phyloP scores from a whole-genome alignment of 1,140 invertebrate genomes.

The Drosophila ercepeae region DNA sequence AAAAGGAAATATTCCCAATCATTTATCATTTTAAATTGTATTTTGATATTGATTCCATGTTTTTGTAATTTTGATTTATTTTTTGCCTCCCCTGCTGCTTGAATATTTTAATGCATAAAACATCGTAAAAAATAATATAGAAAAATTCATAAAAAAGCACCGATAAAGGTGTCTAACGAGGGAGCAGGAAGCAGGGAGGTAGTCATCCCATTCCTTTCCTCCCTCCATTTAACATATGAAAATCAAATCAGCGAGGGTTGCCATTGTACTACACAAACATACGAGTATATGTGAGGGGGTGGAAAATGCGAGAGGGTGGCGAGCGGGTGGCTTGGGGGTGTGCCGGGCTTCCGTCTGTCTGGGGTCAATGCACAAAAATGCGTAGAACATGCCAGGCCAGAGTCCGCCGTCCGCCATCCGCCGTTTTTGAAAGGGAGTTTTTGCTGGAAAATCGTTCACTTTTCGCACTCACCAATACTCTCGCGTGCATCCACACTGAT shows the following conservation, averaged over 20 bases:
- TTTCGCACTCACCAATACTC: constrained; percentile 44
- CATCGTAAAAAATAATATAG: constrained; percentile 41
- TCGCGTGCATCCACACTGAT: constrained; percentile 14
- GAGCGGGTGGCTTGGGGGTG: not conserved
- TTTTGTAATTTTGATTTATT: not conserved
- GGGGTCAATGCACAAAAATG: constrained; percentile 80
- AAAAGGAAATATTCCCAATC: too few species aligned
- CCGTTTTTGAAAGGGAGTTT: constrained; percentile 15
- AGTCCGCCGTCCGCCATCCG: constrained; percentile 36
- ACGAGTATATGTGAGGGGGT: constrained; percentile 16
- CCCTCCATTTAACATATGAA: constrained; percentile 44
- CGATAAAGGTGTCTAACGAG: constrained; percentile 34
- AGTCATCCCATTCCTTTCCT: too few species aligned
- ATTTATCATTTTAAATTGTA: not conserved
- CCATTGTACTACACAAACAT: constrained; percentile 46
- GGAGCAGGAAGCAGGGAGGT: too few species aligned
- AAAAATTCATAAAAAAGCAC: constrained; percentile 52
- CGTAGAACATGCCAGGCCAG: constrained; percentile 67
- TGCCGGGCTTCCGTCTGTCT: constrained; percentile 38
- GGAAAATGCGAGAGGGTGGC: not conserved
- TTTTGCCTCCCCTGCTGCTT: constrained; percentile 8
- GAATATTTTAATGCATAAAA: constrained; percentile 33
- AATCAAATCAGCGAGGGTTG: constrained; percentile 73
- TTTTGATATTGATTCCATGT: not conserved
- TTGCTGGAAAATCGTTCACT: constrained; percentile 51